Conservation (phyloP, 2,888 invertebrate species). For the Scaptomyza caliginosa region DNA sequence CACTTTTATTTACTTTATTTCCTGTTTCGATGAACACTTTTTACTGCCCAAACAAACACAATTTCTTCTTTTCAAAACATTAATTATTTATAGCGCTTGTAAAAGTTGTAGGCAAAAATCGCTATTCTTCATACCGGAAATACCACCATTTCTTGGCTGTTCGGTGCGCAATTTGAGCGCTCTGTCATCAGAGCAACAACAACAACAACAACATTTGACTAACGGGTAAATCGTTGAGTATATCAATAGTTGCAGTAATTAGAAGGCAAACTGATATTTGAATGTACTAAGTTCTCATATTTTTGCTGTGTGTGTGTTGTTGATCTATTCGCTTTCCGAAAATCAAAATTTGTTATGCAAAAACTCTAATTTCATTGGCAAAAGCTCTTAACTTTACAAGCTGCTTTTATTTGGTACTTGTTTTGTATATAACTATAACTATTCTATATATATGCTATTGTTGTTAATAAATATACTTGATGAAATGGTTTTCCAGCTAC, state of each 20-base stretch:
- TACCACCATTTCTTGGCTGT: slow-evolving; percentile 84
- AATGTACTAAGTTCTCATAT: slow-evolving; percentile 21
- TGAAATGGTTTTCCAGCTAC: slow-evolving; percentile 12
- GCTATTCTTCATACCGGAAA: slow-evolving; percentile 82
- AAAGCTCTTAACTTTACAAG: slow-evolving; percentile 30
- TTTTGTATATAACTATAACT: neutral
- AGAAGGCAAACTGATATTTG: neutral
- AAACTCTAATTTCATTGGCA: slow-evolving; percentile 35
- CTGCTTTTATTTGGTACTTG: slow-evolving; percentile 20
- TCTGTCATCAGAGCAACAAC: slow-evolving; percentile 50
- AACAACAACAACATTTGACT: slow-evolving; percentile 78
- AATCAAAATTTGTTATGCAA: slow-evolving; percentile 45
- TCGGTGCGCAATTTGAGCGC: slow-evolving; percentile 83
- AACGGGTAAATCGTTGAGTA: slow-evolving; percentile 82
- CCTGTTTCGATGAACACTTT: slow-evolving; percentile 6
- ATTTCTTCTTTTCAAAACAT: slow-evolving; percentile 1
- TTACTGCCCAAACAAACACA: neutral
- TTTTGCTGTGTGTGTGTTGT: slow-evolving; percentile 42
- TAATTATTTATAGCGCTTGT: slow-evolving; percentile 80
- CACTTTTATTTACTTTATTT: slow-evolving; percentile 2
- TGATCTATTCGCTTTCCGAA: slow-evolving; percentile 36
- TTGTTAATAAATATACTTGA: neutral
- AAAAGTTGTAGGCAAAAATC: slow-evolving; percentile 83
- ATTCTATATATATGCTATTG: neutral
- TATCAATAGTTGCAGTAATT: slow-evolving; percentile 29